Base-by-base conservation (phyloP, 2,888 invertebrate genomes). In the Acrobasis suavella region DNA sequence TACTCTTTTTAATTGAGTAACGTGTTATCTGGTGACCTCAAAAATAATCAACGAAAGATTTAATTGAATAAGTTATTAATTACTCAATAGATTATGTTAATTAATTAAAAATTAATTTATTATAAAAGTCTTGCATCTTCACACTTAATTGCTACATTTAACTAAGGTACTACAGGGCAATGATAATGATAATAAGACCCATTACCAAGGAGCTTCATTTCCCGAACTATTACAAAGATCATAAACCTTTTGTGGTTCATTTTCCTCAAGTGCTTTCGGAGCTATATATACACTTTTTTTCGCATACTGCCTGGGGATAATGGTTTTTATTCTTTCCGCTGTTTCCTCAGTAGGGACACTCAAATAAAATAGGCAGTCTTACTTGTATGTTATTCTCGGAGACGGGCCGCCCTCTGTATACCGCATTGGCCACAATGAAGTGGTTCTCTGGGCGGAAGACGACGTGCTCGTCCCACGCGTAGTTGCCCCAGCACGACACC, bases 321-420 rank as follows among this genome's bases (percentile, higher is more conserved):
- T 32, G 7, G 32, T 7, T 7, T 22, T 5, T 32, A 32, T 32
- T 32, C 32, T 32, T 32, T 22, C 22, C 22, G 2, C 22, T 22
- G 22, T 22, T 2, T 32, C 32, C 32, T 32, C 32, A 32, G 32
- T 32, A 32, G 32, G 32, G 32, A 32, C 32, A 5, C 1, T 22
- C 22, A 22, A 22, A 32, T 32, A 32, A 32, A 32, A 32, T 42
- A 42, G 14, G 12, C 52, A 55, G 7, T 9, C 62, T 67, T 77
- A 95, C 96, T 93, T 97, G 96, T 69, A 97, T 94, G 77, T 96
- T 97, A 52, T 86, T 87, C 63, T 96, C 96, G 17, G 93, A 94
- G 7, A 97, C 94, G 0, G 94, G 93, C 9, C 96, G 91, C 12
- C 96, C 96, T 65, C 96, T 94, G 75, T 95, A 95, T 14, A 93